A percentile compares a stretch with the other conserved stretches of the same genome.
These are phyloP conservation scores for Synchiropus splendidus DNA, from an alignment of 2,113 vertebrate genomes.

Conservation along the genomic window DNA sequence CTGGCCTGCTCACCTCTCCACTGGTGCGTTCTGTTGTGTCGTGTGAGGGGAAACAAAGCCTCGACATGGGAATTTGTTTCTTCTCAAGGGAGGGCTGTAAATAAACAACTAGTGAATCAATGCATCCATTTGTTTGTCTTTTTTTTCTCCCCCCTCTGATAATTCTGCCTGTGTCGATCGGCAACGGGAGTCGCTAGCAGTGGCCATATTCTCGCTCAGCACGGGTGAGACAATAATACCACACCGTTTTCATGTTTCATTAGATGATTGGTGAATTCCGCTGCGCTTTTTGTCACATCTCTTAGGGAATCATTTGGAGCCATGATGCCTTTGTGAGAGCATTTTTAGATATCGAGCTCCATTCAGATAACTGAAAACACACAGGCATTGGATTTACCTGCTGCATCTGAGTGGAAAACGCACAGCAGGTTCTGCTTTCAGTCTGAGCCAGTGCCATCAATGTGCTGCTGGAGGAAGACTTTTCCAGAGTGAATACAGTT, in stretches of 20 bases:
- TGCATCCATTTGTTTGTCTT: slow-evolving; percentile 57
- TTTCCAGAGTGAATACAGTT: neutral
- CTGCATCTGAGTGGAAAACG: slow-evolving; percentile 15
- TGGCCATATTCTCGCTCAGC: slow-evolving; percentile 43
- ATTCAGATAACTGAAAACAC: slow-evolving; percentile 23
- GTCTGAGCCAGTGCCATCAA: slow-evolving; percentile 12
- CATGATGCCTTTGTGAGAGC: slow-evolving; percentile 32
- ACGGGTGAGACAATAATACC: slow-evolving; percentile 44
- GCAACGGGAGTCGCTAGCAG: slow-evolving; percentile 15
- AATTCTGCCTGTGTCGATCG: slow-evolving; percentile 44
- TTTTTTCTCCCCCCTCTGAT: slow-evolving; percentile 34
- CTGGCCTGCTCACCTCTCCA: slow-evolving; percentile 45
- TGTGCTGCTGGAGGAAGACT: slow-evolving; percentile 14
- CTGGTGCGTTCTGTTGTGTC: slow-evolving; percentile 47
- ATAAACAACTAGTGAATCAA: slow-evolving; percentile 68
- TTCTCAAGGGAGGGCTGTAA: slow-evolving; percentile 56
- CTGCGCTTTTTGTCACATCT: slow-evolving; percentile 18
- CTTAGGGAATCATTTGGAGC: slow-evolving; percentile 31
- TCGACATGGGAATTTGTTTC: slow-evolving; percentile 60
- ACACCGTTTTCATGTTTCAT: slow-evolving; percentile 45
- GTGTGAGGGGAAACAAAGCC: slow-evolving; percentile 59
- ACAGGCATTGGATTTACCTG: slow-evolving; percentile 15
- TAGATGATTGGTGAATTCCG: slow-evolving; percentile 41
- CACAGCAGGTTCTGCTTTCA: slow-evolving; percentile 14
- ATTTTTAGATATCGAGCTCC: slow-evolving; percentile 20